Conservation (phyloP, 2,113 vertebrate genomes). For the Limanda limanda region DNA sequence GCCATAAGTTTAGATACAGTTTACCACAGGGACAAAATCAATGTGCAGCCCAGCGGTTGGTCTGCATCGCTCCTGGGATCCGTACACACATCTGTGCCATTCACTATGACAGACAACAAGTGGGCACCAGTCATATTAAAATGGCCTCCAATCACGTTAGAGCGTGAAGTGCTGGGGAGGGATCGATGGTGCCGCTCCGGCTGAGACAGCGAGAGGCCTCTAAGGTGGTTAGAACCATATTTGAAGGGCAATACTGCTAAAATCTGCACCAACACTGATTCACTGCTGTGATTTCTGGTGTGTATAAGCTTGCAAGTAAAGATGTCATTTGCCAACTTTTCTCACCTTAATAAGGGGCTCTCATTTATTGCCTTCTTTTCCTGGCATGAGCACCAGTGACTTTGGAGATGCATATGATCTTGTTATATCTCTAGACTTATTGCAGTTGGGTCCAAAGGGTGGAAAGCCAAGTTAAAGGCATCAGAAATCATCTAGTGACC, state of each 20-base stretch:
- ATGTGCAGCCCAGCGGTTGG: slow-evolving; percentile 10
- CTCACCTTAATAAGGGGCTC: slow-evolving; percentile 32
- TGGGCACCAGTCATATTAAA: slow-evolving; percentile 50
- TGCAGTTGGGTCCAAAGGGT: slow-evolving; percentile 56
- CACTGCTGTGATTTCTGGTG: slow-evolving; percentile 11
- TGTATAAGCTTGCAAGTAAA: slow-evolving; percentile 28
- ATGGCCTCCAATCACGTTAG: slow-evolving; percentile 57
- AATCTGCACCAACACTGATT: slow-evolving; percentile 1
- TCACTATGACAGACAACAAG: slow-evolving; percentile 71
- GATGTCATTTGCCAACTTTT: slow-evolving; percentile 31
- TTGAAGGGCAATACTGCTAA: slow-evolving; percentile 15
- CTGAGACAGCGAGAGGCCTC: slow-evolving; percentile 31
- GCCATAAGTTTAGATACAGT: background rate
- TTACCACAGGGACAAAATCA: background rate
- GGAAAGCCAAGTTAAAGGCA: slow-evolving; percentile 47
- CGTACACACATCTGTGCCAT: slow-evolving; percentile 50
- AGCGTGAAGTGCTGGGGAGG: slow-evolving; percentile 23
- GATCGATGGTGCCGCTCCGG: slow-evolving; percentile 10
- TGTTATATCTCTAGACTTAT: slow-evolving; percentile 68
- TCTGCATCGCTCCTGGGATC: slow-evolving; percentile 37
- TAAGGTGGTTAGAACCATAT: slow-evolving; percentile 58
- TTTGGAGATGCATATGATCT: slow-evolving; percentile 62
- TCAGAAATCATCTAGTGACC: slow-evolving; percentile 56
- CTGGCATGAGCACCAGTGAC: slow-evolving; percentile 18
- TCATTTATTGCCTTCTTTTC: slow-evolving; percentile 28